Percentiles rank a stretch among this genome's conserved stretches.
phyloP scores from a whole-genome alignment of 2,797 vertebrate genomes.

The Anableps anableps region DNA sequence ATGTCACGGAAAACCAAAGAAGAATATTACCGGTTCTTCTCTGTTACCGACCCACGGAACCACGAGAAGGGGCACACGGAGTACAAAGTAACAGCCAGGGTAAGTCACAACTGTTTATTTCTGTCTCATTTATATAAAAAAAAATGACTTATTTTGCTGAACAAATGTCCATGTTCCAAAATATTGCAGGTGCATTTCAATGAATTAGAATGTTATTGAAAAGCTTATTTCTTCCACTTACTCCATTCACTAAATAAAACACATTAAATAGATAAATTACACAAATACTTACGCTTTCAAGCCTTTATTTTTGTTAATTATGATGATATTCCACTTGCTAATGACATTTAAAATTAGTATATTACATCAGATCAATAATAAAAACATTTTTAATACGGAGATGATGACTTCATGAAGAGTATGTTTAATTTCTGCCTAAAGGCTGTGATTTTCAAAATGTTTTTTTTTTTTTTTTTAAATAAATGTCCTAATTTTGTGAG shows the following conservation, averaged over 20 bases:
- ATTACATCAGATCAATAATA: not conserved
- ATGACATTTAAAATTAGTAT: not conserved
- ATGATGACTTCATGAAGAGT: not conserved
- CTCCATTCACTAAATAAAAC: not conserved
- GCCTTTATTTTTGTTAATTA: not conserved
- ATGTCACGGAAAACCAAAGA: constrained; percentile 89
- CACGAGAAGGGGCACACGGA: constrained; percentile 93
- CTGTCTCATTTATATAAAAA: too few relatives aligned
- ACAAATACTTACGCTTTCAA: too few relatives aligned
- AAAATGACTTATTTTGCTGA: not conserved
- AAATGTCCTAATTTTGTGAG: not conserved
- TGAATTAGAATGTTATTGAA: not conserved
- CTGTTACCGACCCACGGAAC: constrained; percentile 86
- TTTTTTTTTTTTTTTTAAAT: not conserved
- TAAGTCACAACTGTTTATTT: constrained; percentile 59
- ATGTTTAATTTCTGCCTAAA: not conserved
- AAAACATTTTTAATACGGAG: not conserved
- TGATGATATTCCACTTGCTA: not conserved
- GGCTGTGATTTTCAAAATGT: not conserved
- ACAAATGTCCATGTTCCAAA: not conserved
- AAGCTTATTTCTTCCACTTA: not conserved
- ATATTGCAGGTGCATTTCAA: not conserved
- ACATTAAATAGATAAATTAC: not conserved
- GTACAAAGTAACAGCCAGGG: constrained; percentile 91
- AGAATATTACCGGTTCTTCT: constrained; percentile 86